phyloP scores from a whole-genome alignment of 2,888 invertebrate species.

The Drosophila incognita region DNA sequence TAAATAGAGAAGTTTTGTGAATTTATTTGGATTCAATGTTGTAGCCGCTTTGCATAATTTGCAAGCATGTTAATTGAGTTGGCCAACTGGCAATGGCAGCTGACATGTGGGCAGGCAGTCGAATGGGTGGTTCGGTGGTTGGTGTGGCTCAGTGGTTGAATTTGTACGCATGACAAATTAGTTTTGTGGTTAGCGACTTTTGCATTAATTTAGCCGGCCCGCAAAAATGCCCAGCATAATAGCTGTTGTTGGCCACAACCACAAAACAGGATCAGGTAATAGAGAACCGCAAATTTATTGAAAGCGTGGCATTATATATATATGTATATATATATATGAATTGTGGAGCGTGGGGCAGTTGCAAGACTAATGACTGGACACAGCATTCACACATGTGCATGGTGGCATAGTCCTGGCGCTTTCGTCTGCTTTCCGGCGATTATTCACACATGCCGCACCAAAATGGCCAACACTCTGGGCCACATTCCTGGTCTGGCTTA shows the following conservation, averaged over 20 bases:
- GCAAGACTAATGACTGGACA: conserved; percentile 23
- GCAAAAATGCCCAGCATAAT: neutral
- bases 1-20: neutral
- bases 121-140: conserved; percentile 9
- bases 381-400: neutral
- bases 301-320: conserved; percentile 51
- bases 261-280: conserved; percentile 67
- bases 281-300: conserved; percentile 79
- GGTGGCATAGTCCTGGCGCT: conserved; percentile 21
- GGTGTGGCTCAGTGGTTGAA: conserved; percentile 7
- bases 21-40: conserved; percentile 23
- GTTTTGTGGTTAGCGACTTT: conserved; percentile 72
- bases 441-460: conserved; percentile 82
- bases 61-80: conserved; percentile 74
- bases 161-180: conserved; percentile 75
- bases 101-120: conserved; percentile 1
- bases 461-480: conserved; percentile 71
- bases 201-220: conserved; percentile 71
- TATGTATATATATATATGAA: conserved; percentile 56
- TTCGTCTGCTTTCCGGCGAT: conserved; percentile 69
- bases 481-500: conserved; percentile 49
- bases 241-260: conserved; percentile 35
- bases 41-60: conserved; percentile 67
- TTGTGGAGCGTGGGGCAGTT: conserved; percentile 22
- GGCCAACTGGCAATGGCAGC: conserved; percentile 9